Evolutionary conservation across 2,113 vertebrate species (phyloP), one percentile per base, ranked within the genome.

Genomic region (Oxyura jamaicensis): DNA sequence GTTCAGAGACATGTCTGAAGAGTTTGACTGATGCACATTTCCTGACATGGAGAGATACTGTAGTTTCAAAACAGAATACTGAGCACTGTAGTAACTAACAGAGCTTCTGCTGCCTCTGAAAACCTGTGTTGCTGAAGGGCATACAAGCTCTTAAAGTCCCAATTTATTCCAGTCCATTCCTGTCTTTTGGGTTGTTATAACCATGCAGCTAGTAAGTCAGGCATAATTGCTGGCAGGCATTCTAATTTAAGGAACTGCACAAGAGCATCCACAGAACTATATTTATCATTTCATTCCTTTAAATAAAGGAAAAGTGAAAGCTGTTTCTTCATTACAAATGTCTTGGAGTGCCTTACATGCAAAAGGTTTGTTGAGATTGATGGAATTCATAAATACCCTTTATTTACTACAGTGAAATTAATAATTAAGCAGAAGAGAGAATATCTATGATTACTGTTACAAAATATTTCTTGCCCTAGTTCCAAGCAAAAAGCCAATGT

Each of bases 391-490:
- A 95, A 97, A 84, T 68, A 88, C 11, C 59, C 67, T 72, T 91
- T 96, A 78, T 95, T 97, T 90, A 95, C 75, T 79, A 78, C 68
- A 87, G 88, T 33, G 68, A 82, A 89, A 84, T 97, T 94, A 97
- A 96, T 97, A 95, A 97, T 97, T 96, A 93, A 97, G 93, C 39
- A 94, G 89, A 86, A 69, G 23, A 90, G 7, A 92, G 46, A 93
- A 77, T 81, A 66, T 59, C 67, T 21, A 36, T 69, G 50, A 66
- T 77, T 60, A 23, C 46, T 74, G 18, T 59, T 86, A 35, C 71
- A 77, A 93, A 94, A 71, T 88, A 90, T 80, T 87, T 95, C 86
- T 60, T 79, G 50, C 52, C 50, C 31, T 8, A 36, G 56, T 77
- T 90, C 31, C 22, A 63, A 83, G 93, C 35, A 7, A n/a, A 77